Base-by-base conservation (phyloP, 2,113 vertebrate species). In the Galemys pyrenaicus region DNA sequence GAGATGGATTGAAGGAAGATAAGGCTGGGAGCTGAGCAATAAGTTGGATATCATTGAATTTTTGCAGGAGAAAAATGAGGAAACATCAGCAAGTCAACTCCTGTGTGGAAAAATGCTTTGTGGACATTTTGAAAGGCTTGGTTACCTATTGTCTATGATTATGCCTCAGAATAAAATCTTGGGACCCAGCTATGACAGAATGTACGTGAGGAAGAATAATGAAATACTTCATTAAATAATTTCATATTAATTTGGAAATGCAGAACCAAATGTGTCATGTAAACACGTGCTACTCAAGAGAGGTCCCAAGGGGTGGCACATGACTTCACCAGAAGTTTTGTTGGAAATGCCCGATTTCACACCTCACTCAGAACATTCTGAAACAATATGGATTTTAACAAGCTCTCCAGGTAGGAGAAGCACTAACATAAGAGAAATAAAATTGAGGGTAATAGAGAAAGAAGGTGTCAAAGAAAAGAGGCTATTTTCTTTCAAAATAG, bases 401-500 rank as follows among this genome's bases (percentile, higher is more conserved):
- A 91, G 15, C 49, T 9, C 10, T 26, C 10, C 30, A 26, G 20
- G 26, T 64, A 19, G 39, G 82, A 91, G 41, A 65, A 86, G 28
- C 22, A 67, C 46, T 77, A 49, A 77, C 28, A 12, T 56, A 87
- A 64, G 32, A 64, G n/a, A 92, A 58, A 41, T 68, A 71, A 91
- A 89, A 78, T 19, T 87, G 49, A 73, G 4, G 7, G 24, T 77
- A 30, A 17, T 41, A 51, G 13, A 87, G 6, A 8, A 82, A 28
- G 30, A 75, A 89, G 24, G 24, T 51, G 5, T 82, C 54, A 70
- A 16, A 91, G 15, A 75, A 70, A 16, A 91, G 15, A 75, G 15
- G 16, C 26, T 77, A 70, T 77, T 86, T 46, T 87, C 39, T 88
- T 94, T 91, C 67, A 86, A 81, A 75, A 67, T 67, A 54, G 26